Evolutionary conservation across 1,140 invertebrate species (phyloP).

Genomic region (Adelges cooleyi): DNA sequence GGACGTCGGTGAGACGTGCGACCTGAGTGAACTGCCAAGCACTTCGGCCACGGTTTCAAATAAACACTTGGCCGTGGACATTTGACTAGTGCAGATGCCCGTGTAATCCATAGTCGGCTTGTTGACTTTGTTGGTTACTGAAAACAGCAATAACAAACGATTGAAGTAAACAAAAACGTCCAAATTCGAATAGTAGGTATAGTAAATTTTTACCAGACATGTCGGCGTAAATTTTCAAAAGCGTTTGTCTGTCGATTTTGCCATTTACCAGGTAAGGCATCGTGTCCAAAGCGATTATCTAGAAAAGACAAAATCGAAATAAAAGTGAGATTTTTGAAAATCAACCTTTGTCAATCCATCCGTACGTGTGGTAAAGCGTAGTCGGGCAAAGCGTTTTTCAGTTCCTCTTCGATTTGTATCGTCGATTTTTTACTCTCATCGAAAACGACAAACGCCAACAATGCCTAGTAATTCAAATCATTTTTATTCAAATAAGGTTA

Average conservation of each 20-base stretch:
- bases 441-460: slow-evolving; percentile 59
- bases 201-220: not conserved
- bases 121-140: not conserved
- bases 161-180: too few relatives aligned
- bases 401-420: slow-evolving; percentile 49
- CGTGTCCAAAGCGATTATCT: slow-evolving; percentile 55
- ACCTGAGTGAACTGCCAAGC: slow-evolving; percentile 48
- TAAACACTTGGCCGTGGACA: slow-evolving; percentile 51
- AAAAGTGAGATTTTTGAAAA: slow-evolving; percentile 1
- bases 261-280: slow-evolving; percentile 72
- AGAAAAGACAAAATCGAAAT: slow-evolving; percentile 33
- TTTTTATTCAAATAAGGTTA: too few relatives aligned
- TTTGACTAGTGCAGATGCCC: slow-evolving; percentile 46
- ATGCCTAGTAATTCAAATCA: slow-evolving; percentile 46
- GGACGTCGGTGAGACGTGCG: slow-evolving; percentile 44
- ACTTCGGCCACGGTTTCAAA: slow-evolving; percentile 60
- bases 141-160: too few relatives aligned
- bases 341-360: too few relatives aligned
- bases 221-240: slow-evolving; percentile 54
- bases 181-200: too few relatives aligned
- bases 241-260: slow-evolving; percentile 66
- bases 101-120: slow-evolving; percentile 46
- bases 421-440: slow-evolving; percentile 42
- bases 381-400: slow-evolving; percentile 50
- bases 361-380: slow-evolving; percentile 65